These are phyloP conservation scores for Poecile montanus DNA, from an alignment of 2,797 vertebrate genomes.

Conservation along the genomic window DNA sequence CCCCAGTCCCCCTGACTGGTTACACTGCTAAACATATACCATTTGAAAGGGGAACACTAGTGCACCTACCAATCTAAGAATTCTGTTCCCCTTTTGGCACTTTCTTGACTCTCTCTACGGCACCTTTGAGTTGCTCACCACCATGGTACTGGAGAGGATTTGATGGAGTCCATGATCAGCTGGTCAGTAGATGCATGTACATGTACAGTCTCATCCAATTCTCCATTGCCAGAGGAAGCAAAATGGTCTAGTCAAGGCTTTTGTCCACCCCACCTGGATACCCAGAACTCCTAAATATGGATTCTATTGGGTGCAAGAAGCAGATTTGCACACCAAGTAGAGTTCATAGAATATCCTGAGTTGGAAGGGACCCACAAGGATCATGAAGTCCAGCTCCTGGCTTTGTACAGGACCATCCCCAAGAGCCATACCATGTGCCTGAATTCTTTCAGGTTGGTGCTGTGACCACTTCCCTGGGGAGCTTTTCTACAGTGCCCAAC, in stretches of 20 bases:
- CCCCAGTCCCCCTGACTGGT: background rate
- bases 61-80: background rate
- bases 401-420: no score
- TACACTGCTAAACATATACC: background rate
- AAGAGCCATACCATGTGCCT: background rate
- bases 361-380: background rate
- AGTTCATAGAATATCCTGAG: background rate
- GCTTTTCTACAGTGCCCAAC: background rate
- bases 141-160: background rate
- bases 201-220: background rate
- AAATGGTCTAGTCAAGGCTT: background rate
- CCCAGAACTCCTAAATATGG: background rate
- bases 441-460: background rate
- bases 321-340: background rate
- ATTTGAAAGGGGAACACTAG: background rate
- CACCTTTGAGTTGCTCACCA: background rate
- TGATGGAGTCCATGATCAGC: rapidly evolving
- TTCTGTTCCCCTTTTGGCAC: background rate
- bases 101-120: background rate
- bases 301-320: background rate
- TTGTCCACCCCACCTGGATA: background rate
- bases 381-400: background rate
- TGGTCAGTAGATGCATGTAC: background rate
- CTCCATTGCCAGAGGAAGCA: background rate
- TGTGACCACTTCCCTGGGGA: background rate